A percentile compares a stretch with the other conserved stretches of the same genome.
Evolutionary conservation across 2,888 invertebrate genomes (phyloP).

Genomic region (Celastrina argiolus): DNA sequence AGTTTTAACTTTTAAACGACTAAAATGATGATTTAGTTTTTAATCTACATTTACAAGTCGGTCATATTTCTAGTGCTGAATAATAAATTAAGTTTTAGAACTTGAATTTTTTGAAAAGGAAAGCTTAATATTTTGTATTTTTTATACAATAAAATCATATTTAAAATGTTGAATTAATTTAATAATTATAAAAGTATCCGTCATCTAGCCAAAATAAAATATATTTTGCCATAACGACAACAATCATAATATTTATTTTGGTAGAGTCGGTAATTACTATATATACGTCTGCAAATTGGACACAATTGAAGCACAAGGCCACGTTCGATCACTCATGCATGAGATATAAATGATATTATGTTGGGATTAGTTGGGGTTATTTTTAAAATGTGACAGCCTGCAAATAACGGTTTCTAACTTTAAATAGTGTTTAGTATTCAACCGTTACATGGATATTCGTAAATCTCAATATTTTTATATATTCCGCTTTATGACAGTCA

Average conservation of each 20-base stretch:
- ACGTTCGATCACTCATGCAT: background rate
- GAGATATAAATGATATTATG: background rate
- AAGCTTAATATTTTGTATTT: too few relatives aligned
- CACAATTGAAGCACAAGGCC: background rate
- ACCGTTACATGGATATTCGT: too few relatives aligned
- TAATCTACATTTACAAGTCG: background rate
- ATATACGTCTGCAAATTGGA: constrained; percentile 5
- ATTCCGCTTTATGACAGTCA: too few relatives aligned
- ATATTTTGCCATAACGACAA: background rate
- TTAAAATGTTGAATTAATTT: too few relatives aligned
- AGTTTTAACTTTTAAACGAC: background rate
- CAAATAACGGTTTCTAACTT: too few relatives aligned
- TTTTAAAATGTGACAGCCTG: too few relatives aligned
- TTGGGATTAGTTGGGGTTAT: too few relatives aligned
- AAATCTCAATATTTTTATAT: too few relatives aligned
- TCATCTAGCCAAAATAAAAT: background rate
- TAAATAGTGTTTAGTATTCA: too few relatives aligned
- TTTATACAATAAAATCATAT: too few relatives aligned
- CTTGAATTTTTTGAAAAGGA: background rate
- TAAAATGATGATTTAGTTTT: background rate
- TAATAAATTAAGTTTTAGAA: background rate
- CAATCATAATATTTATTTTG: background rate
- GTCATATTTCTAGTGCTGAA: background rate
- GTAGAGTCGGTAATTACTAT: constrained; percentile 1
- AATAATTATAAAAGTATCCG: too few relatives aligned